These are phyloP conservation scores for Sycophila texana DNA, from an alignment of 2,888 invertebrate species.

Conservation along the genomic window DNA sequence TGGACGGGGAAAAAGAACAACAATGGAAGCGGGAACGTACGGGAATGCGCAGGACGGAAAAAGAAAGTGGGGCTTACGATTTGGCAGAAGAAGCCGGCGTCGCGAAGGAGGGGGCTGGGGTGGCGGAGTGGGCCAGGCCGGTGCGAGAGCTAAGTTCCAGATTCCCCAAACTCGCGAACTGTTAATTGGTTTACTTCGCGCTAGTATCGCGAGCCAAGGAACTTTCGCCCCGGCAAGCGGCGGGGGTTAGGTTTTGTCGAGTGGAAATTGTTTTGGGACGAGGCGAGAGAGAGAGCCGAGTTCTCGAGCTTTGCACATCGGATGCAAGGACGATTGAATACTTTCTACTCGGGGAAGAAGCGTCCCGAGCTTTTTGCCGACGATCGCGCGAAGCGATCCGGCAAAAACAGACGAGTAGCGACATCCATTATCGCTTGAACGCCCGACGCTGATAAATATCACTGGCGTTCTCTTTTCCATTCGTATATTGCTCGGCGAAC, in stretches of 20 bases:
- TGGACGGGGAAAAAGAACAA: neutral
- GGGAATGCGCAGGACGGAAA: conserved; percentile 15
- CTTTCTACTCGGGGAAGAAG: conserved; percentile 22
- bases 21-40: conserved; percentile 20
- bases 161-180: conserved; percentile 64
- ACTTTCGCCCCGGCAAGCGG: conserved; percentile 58
- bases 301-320: conserved; percentile 32
- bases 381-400: neutral
- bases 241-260: conserved; percentile 59
- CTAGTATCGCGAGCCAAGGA: conserved; percentile 63
- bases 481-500: too few species aligned
- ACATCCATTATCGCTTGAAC: conserved; percentile 31
- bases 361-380: neutral
- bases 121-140: conserved; percentile 12
- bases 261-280: conserved; percentile 55
- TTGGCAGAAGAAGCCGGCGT: conserved; percentile 63
- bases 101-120: neutral
- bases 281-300: conserved; percentile 2
- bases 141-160: conserved; percentile 64
- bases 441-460: neutral
- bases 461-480: too few species aligned
- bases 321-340: conserved; percentile 54
- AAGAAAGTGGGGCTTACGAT: conserved; percentile 58
- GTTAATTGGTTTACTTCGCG: conserved; percentile 69
- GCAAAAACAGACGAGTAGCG: conserved; percentile 2